phyloP scores from a whole-genome alignment of 2,113 vertebrate genomes.

The Chlamydotis undulata region DNA sequence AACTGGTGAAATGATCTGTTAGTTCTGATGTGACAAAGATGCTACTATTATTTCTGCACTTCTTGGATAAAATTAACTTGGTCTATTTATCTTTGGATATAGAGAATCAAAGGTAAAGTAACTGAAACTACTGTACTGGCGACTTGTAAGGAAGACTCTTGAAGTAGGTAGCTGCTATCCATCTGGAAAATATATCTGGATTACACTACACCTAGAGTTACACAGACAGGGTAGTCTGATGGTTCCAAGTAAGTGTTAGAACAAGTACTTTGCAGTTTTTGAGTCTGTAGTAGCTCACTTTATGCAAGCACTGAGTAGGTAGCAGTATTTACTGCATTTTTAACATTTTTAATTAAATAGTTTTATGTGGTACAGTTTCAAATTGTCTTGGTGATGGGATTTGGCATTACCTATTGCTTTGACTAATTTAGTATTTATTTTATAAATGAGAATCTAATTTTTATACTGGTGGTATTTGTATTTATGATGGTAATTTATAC shows the following conservation, averaged over 20 bases:
- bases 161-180: neutral
- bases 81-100: neutral
- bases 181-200: neutral
- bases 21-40: conserved; percentile 2
- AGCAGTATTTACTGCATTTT: conserved; percentile 69
- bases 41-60: conserved; percentile 43
- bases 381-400: conserved; percentile 53
- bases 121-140: neutral
- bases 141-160: neutral
- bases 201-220: neutral
- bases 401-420: conserved; percentile 49
- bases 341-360: conserved; percentile 26
- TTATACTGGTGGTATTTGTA: conserved; percentile 76
- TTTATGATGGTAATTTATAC: conserved; percentile 79
- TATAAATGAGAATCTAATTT: conserved; percentile 69
- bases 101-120: neutral
- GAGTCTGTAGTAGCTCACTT: conserved; percentile 1
- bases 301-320: conserved; percentile 2
- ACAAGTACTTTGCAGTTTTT: neutral
- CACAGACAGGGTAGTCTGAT: neutral
- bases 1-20: conserved; percentile 36
- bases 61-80: neutral
- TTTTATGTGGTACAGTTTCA: conserved; percentile 33
- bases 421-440: conserved; percentile 73
- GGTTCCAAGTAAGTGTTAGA: neutral